These are phyloP conservation scores for Rhopalosiphum nymphaeae DNA, from an alignment of 2,888 invertebrate species.

Conservation along the genomic window DNA sequence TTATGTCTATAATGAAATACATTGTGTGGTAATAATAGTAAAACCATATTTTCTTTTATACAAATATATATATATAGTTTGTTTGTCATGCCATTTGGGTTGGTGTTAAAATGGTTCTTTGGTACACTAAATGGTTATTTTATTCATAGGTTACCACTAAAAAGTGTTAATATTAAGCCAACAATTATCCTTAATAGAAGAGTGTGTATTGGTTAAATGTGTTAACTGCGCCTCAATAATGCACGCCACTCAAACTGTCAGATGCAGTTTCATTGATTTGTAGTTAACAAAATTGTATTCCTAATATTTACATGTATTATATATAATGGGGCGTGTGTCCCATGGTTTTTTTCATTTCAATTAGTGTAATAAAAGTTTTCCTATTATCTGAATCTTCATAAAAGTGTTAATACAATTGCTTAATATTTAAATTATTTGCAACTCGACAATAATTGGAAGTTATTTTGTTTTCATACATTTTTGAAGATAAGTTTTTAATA, in stretches of 20 bases:
- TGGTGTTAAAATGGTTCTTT: slow-evolving; percentile 1
- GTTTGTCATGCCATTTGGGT: background rate
- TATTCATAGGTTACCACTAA: slow-evolving; percentile 11
- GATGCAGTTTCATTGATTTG: slow-evolving; percentile 27
- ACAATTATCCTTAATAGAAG: background rate
- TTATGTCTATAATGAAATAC: background rate
- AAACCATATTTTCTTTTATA: background rate
- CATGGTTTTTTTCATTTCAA: slow-evolving; percentile 44
- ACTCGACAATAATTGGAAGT: slow-evolving; percentile 26
- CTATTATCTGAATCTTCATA: slow-evolving; percentile 9
- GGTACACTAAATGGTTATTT: background rate
- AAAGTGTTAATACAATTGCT: slow-evolving; percentile 27
- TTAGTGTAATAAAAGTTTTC: slow-evolving; percentile 21
- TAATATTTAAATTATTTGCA: slow-evolving; percentile 31
- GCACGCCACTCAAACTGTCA: slow-evolving; percentile 60
- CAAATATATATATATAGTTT: background rate
- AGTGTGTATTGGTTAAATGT: slow-evolving; percentile 61
- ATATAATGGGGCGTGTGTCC: background rate
- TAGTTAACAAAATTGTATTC: slow-evolving; percentile 27
- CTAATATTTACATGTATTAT: background rate
- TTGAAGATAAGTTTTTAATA: background rate
- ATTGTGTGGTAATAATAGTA: background rate
- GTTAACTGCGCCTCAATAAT: slow-evolving; percentile 57
- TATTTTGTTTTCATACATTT: slow-evolving; percentile 17
- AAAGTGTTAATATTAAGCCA: slow-evolving; percentile 19